Conservation (phyloP, 2,797 vertebrate species). For the Sphaeramia orbicularis region DNA sequence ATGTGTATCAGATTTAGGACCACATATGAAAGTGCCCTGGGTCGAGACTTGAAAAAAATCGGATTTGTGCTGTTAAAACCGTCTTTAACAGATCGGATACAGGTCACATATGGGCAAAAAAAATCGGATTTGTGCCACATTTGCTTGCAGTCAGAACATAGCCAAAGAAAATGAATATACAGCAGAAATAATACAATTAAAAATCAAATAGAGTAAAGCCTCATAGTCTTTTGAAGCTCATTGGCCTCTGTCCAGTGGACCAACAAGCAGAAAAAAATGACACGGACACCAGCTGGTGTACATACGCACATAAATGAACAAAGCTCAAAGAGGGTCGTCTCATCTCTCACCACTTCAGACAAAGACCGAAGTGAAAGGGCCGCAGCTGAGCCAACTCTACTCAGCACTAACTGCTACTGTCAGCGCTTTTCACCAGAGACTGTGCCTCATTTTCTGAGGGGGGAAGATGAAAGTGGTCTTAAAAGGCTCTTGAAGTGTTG, state of each 20-base stretch:
- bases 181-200: slow-evolving; percentile 7
- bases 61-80: too few relatives aligned
- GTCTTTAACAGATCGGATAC: too few relatives aligned
- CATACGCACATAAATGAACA: slow-evolving; percentile 34
- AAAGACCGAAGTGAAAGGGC: slow-evolving; percentile 56
- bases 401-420: slow-evolving; percentile 75
- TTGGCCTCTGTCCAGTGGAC: slow-evolving; percentile 38
- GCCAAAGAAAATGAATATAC: slow-evolving; percentile 1
- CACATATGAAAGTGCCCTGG: too few relatives aligned
- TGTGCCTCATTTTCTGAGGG: slow-evolving; percentile 72
- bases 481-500: slow-evolving; percentile 76
- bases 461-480: slow-evolving; percentile 81
- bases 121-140: too few relatives aligned
- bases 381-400: slow-evolving; percentile 56
- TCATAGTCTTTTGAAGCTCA: slow-evolving; percentile 50
- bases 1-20: too few relatives aligned
- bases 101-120: too few relatives aligned
- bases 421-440: slow-evolving; percentile 78
- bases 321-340: slow-evolving; percentile 41
- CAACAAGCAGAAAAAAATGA: slow-evolving; percentile 20
- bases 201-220: slow-evolving; percentile 14
- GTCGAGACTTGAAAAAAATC: too few relatives aligned
- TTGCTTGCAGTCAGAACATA: too few relatives aligned
- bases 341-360: slow-evolving; percentile 56
- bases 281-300: slow-evolving; percentile 32